These are phyloP conservation scores for Calliphora vicina DNA, from an alignment of 1,140 invertebrate species.

Conservation along the genomic window DNA sequence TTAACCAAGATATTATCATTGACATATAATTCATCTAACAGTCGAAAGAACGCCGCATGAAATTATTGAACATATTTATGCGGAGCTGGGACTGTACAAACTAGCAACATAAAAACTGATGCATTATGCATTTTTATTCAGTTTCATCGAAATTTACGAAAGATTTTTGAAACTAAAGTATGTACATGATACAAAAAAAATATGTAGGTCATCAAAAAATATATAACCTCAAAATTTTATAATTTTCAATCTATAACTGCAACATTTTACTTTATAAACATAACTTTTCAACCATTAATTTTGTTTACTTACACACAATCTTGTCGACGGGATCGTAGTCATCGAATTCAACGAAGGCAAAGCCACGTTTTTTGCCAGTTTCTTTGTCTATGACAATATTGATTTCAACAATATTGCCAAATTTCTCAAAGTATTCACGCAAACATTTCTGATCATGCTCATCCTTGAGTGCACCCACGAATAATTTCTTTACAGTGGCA, in stretches of 20 bases:
- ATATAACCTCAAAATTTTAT: too few relatives aligned
- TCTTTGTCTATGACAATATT: slow-evolving; percentile 91
- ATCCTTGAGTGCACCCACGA: slow-evolving; percentile 90
- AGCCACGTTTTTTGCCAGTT: slow-evolving; percentile 90
- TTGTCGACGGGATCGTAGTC: slow-evolving; percentile 97
- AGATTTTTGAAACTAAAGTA: too few relatives aligned
- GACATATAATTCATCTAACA: slow-evolving; percentile 39
- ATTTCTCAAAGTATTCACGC: slow-evolving; percentile 84
- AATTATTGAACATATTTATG: slow-evolving; percentile 38
- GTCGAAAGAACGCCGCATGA: slow-evolving; percentile 43
- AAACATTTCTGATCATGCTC: slow-evolving; percentile 89
- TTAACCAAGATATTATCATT: slow-evolving; percentile 42
- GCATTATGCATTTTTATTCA: too few relatives aligned
- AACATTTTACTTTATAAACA: too few relatives aligned
- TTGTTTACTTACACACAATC: slow-evolving; percentile 75
- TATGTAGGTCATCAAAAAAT: too few relatives aligned
- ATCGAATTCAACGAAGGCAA: slow-evolving; percentile 95
- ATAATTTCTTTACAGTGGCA: slow-evolving; percentile 94
- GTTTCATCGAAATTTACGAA: too few relatives aligned
- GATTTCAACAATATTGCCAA: slow-evolving; percentile 83
- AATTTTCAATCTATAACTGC: too few relatives aligned
- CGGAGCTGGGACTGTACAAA: slow-evolving; percentile 42
- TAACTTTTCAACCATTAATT: too few relatives aligned
- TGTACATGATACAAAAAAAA: too few relatives aligned
- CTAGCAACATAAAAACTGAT: too few relatives aligned